A percentile compares a stretch with the other conserved stretches of the same genome.
phyloP scores from a whole-genome alignment of 2,797 vertebrate species.

The Danio kyathit region DNA sequence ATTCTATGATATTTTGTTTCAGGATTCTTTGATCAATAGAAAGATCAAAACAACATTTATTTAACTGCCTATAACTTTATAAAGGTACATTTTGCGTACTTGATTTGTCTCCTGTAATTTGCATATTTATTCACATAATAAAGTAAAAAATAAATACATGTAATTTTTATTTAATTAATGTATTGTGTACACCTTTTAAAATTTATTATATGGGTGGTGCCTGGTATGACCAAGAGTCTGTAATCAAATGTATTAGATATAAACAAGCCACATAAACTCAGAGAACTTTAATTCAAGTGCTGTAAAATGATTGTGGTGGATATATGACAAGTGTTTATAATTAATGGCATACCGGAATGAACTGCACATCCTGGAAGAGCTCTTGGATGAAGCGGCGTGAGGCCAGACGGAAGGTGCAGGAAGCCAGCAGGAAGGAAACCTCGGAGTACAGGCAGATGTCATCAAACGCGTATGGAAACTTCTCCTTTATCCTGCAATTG shows the following conservation, averaged over 20 bases:
- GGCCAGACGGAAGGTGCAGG: conserved; percentile 85
- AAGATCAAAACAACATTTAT: neutral
- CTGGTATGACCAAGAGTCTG: neutral
- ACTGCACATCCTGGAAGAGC: conserved; percentile 88
- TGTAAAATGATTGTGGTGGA: neutral
- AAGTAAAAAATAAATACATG: neutral
- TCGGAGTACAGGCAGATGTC: conserved; percentile 90
- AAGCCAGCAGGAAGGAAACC: conserved; percentile 85
- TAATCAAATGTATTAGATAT: neutral
- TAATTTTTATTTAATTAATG: neutral
- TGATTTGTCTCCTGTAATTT: too few species aligned
- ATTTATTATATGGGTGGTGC: neutral
- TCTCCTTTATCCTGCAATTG: conserved; percentile 85
- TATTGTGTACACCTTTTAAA: neutral
- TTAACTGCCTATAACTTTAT: too few species aligned
- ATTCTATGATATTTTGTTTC: neutral
- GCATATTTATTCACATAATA: neutral
- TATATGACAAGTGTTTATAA: neutral
- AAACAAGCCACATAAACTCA: neutral
- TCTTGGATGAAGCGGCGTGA: conserved; percentile 89
- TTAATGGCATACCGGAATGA: conserved; percentile 76
- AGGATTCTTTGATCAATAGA: neutral
- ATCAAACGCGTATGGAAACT: conserved; percentile 87
- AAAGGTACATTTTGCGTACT: too few species aligned
- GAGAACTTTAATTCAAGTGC: neutral